These are phyloP conservation scores for Rhaphigaster nebulosa DNA, from an alignment of 2,888 invertebrate species.

Conservation along the genomic window DNA sequence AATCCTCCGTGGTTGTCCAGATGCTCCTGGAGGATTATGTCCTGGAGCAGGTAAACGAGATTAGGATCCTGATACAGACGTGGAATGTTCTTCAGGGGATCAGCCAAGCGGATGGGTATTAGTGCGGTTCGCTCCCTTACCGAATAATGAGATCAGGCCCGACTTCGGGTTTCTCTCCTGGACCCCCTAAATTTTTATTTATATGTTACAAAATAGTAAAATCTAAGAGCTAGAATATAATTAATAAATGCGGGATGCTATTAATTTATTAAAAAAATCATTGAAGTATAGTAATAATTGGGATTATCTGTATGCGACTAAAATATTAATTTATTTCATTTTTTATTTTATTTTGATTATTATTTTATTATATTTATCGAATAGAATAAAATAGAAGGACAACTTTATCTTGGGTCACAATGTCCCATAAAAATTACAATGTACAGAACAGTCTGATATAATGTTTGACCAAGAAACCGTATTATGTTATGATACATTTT, in stretches of 20 bases:
- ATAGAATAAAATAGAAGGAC: too few relatives aligned
- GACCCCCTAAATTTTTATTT: not conserved
- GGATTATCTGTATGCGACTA: too few relatives aligned
- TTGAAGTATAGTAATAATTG: too few relatives aligned
- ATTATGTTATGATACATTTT: too few relatives aligned
- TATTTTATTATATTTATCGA: too few relatives aligned
- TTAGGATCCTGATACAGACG: not conserved
- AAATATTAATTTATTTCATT: too few relatives aligned
- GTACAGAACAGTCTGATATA: too few relatives aligned
- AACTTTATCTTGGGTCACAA: too few relatives aligned
- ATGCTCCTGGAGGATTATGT: not conserved
- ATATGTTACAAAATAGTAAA: not conserved
- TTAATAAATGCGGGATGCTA: not conserved
- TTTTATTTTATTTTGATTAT: too few relatives aligned
- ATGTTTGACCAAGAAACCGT: too few relatives aligned
- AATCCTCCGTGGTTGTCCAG: not conserved
- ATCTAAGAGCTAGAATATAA: not conserved
- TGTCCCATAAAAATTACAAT: too few relatives aligned
- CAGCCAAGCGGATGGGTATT: conserved; percentile 16
- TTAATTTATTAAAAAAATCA: too few relatives aligned
- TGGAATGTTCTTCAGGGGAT: not conserved
- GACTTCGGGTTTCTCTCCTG: not conserved
- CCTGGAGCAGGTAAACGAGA: conserved; percentile 6
- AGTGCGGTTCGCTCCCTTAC: not conserved
- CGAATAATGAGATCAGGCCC: not conserved